These are phyloP conservation scores for Sebastes iracundus DNA, from an alignment of 2,797 vertebrate genomes.

Conservation along the genomic window DNA sequence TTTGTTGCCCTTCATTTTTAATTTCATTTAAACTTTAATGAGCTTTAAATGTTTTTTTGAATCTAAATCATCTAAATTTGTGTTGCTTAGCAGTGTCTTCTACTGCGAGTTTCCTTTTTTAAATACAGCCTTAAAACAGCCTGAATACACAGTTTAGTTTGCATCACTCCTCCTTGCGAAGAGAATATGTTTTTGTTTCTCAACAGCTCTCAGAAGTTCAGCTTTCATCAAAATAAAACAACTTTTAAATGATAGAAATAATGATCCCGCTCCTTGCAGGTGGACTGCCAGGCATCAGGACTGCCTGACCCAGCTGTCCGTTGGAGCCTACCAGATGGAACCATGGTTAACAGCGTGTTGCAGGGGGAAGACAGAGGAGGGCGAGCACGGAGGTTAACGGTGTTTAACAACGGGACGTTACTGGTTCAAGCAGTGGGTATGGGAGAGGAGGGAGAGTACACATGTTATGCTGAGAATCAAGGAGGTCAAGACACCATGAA, in stretches of 20 bases:
- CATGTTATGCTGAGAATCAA: conserved; percentile 91
- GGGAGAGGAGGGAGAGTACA: conserved; percentile 92
- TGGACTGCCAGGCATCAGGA: conserved; percentile 95
- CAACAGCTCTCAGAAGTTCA: not conserved
- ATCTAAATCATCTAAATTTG: not conserved
- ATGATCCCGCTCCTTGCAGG: conserved; percentile 43
- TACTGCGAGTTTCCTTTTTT: not conserved
- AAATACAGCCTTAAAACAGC: not conserved
- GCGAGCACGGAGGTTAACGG: conserved; percentile 82
- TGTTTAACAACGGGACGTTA: conserved; percentile 93
- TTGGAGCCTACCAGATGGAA: conserved; percentile 94
- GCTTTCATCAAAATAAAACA: not conserved
- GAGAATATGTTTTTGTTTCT: not conserved
- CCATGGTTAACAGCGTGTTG: conserved; percentile 87
- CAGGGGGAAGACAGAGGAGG: conserved; percentile 83
- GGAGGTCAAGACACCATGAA: conserved; percentile 93
- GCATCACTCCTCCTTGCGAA: not conserved
- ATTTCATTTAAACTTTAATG: conserved; percentile 22
- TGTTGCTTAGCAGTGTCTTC: not conserved
- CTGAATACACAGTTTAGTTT: not conserved
- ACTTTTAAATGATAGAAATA: not conserved
- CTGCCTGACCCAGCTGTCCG: conserved; percentile 91
- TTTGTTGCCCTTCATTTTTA: conserved; percentile 11
- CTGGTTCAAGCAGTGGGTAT: conserved; percentile 89
- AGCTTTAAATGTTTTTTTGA: not conserved